These are phyloP conservation scores for Cyclophora punctaria DNA, from an alignment of 2,888 invertebrate genomes.

Conservation along the genomic window DNA sequence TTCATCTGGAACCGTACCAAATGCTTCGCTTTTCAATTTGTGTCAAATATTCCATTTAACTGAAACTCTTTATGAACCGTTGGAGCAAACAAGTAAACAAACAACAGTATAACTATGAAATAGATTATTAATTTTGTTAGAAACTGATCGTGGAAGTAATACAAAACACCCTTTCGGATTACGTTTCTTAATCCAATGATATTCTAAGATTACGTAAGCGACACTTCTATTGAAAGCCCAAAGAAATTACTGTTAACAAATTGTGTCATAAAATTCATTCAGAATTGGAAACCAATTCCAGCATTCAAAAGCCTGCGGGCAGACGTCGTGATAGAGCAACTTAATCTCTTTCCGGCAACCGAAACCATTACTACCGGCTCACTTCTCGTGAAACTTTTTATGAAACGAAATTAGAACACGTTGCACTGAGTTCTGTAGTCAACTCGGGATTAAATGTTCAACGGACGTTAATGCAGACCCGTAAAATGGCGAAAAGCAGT, in stretches of 20 bases:
- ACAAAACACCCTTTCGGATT: too few species aligned
- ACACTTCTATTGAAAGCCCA: conserved; percentile 4
- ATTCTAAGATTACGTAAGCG: too few species aligned
- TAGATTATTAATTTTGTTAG: too few species aligned
- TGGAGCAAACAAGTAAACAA: too few species aligned
- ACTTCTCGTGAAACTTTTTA: conserved; percentile 9
- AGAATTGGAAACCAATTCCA: conserved; percentile 38
- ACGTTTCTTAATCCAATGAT: too few species aligned
- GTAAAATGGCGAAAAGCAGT: conserved; percentile 23
- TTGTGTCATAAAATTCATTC: conserved; percentile 24
- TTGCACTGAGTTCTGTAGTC: conserved; percentile 16
- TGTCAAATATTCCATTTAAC: background rate
- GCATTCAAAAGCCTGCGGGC: conserved; percentile 33
- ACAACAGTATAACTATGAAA: too few species aligned
- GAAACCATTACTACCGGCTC: conserved; percentile 22
- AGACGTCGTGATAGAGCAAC: conserved; percentile 25
- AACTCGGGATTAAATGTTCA: conserved; percentile 29
- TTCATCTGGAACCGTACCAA: background rate
- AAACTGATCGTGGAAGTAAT: too few species aligned
- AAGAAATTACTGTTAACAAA: conserved; percentile 18
- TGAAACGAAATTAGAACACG: conserved; percentile 7
- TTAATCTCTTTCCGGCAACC: conserved; percentile 34
- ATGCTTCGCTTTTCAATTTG: background rate
- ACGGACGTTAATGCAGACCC: conserved; percentile 27
- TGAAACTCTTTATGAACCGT: too few species aligned